Evolutionary conservation across 2,888 invertebrate species (phyloP).

Genomic region (Nomada fucata): DNA sequence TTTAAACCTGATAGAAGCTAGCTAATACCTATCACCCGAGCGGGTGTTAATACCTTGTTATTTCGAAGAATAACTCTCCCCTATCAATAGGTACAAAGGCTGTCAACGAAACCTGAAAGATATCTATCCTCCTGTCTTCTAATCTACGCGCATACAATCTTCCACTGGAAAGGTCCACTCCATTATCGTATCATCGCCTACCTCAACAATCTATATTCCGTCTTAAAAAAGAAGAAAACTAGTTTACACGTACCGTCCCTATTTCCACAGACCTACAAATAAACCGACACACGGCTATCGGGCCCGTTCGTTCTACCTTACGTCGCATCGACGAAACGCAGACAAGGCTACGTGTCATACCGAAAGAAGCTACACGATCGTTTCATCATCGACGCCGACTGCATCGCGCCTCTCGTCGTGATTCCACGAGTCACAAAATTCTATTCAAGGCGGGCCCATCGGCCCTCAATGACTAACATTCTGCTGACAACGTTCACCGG

Average conservation of each 20-base stretch:
- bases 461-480: slow-evolving; percentile 36
- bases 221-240: too few species aligned
- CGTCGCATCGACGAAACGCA: neutral
- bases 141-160: neutral
- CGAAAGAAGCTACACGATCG: neutral
- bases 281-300: slow-evolving; percentile 1
- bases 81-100: neutral
- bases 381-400: slow-evolving; percentile 23
- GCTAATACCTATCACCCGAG: too few species aligned
- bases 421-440: slow-evolving; percentile 35
- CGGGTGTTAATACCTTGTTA: too few species aligned
- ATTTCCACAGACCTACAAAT: neutral
- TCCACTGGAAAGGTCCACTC: neutral
- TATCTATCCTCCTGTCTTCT: neutral
- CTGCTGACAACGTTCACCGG: slow-evolving; percentile 40
- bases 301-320: neutral
- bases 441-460: slow-evolving; percentile 12
- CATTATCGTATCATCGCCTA: neutral
- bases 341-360: neutral
- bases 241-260: neutral
- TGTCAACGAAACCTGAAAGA: neutral
- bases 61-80: neutral
- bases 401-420: neutral
- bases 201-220: neutral
- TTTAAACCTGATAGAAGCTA: too few species aligned